Evolutionary conservation across 2,888 invertebrate genomes (phyloP).

Genomic region (Smittia aterrima): DNA sequence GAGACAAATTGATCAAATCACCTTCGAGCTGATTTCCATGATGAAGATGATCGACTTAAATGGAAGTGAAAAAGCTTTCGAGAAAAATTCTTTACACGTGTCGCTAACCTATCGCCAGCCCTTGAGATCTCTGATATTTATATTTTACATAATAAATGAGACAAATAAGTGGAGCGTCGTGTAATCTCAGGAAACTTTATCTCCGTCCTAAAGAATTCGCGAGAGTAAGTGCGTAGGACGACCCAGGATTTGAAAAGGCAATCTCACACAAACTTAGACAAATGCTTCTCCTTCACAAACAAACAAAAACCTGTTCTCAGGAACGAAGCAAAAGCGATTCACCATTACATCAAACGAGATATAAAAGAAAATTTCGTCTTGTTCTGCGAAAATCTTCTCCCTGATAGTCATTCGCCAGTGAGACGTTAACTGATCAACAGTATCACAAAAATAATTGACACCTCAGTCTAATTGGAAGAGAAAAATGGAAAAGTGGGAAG

Average conservation of each 20-base stretch:
- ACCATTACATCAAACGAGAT: slow-evolving; percentile 1
- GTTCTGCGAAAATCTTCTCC: slow-evolving; percentile 12
- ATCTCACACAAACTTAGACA: neutral
- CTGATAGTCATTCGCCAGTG: slow-evolving; percentile 28
- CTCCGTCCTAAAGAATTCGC: too few species aligned
- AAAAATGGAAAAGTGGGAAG: slow-evolving; percentile 37
- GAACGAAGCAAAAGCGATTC: neutral
- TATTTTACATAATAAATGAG: too few species aligned
- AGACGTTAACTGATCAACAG: slow-evolving; percentile 26
- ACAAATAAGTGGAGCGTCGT: too few species aligned
- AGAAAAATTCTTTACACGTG: too few species aligned
- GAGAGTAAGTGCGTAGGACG: neutral
- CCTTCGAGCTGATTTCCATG: too few species aligned
- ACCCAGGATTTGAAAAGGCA: neutral
- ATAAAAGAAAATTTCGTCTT: neutral
- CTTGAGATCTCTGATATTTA: too few species aligned
- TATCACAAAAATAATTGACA: neutral
- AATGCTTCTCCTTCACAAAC: neutral
- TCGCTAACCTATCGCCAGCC: too few species aligned
- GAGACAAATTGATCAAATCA: too few species aligned
- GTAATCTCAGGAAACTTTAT: too few species aligned
- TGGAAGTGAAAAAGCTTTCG: too few species aligned
- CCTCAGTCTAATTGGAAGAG: neutral
- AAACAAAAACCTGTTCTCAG: neutral
- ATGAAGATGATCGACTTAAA: too few species aligned